Base-by-base conservation (phyloP, 1,140 invertebrate genomes). In the Limonius californicus region DNA sequence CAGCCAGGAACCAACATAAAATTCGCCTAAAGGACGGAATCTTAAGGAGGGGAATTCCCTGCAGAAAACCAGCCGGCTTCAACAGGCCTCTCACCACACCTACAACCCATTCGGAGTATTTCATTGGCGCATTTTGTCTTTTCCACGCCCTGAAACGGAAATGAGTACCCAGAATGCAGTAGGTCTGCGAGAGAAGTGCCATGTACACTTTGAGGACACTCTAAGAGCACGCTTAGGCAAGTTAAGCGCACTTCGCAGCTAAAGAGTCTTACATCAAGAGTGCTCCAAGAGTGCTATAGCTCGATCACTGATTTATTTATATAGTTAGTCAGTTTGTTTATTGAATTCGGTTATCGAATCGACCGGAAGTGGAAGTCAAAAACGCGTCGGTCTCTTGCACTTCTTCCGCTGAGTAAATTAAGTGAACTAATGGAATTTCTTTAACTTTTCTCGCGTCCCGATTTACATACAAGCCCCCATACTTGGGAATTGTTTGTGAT, bases 271-370 rank as follows among this genome's bases (percentile, higher is more conserved):
- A 76, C 74, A 76, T 76, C 74, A 76, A 76, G 74, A 68, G 74
- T 72, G 69, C 74, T 73, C 70, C 71, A 73, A 73, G 75, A 75
- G 75, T 76, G 74, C 73, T 75, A 76, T 76, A 74, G 72, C 75
- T 73, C 75, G 75, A 76, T 76, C 74, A 68, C 73, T 76, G 75
- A 76, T 76, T 76, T 76, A 76, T 76, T 76, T 76, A 76, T 76
- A 76, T 76, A 76, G 75, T 76, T 76, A 76, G 75, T 74, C 75
- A 73, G 75, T 76, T 76, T 76, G 75, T 76, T 76, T 76, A 76
- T 76, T 75, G 75, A 75, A 76, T 76, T 75, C 71, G 73, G 74
- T 65, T 72, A 75, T 74, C 71, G 74, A 61, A 70, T 70, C 69
- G 71, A 72, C 67, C 70, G 70, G 69, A 69, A 70, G 67, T 68